A percentile compares a stretch with the other conserved stretches of the same genome.
These are phyloP conservation scores for Pseudonaja textilis DNA, from an alignment of 2,113 vertebrate genomes.

Conservation along the genomic window DNA sequence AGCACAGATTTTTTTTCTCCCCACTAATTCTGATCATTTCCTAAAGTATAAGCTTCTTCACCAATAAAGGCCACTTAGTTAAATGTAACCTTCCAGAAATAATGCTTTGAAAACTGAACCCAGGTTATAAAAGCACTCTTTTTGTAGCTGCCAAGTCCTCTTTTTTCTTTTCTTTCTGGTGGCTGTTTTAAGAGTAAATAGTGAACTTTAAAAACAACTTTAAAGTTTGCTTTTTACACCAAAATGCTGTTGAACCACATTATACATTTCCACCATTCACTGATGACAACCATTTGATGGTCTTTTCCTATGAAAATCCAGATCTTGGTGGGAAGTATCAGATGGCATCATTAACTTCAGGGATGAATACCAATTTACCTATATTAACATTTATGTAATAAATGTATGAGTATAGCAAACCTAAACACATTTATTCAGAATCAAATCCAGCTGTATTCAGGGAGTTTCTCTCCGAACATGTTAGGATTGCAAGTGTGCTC, in stretches of 20 bases:
- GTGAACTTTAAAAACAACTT: constrained; percentile 32
- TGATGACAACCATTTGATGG: constrained; percentile 21
- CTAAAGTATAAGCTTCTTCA: constrained; percentile 60
- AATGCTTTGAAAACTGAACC: constrained; percentile 66
- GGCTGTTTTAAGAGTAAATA: constrained; percentile 54
- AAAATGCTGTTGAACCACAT: constrained; percentile 41
- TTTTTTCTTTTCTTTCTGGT: constrained; percentile 43
- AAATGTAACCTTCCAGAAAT: constrained; percentile 64
- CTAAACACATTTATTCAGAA: background rate
- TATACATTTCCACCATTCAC: constrained; percentile 28
- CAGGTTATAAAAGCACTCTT: constrained; percentile 61
- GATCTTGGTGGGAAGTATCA: background rate
- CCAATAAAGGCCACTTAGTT: constrained; percentile 54
- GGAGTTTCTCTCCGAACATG: background rate
- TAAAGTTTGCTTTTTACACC: background rate
- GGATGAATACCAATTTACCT: background rate
- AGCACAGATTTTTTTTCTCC: constrained; percentile 38
- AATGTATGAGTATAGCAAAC: background rate
- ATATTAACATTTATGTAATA: background rate
- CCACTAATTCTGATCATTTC: constrained; percentile 63
- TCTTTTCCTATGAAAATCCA: background rate
- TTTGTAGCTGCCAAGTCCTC: constrained; percentile 56
- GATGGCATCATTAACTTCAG: background rate
- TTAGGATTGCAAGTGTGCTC: background rate
- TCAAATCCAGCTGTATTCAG: background rate